Evolutionary conservation across 2,888 invertebrate genomes (phyloP).

Genomic region (Zhuqinia jingwanae): DNA sequence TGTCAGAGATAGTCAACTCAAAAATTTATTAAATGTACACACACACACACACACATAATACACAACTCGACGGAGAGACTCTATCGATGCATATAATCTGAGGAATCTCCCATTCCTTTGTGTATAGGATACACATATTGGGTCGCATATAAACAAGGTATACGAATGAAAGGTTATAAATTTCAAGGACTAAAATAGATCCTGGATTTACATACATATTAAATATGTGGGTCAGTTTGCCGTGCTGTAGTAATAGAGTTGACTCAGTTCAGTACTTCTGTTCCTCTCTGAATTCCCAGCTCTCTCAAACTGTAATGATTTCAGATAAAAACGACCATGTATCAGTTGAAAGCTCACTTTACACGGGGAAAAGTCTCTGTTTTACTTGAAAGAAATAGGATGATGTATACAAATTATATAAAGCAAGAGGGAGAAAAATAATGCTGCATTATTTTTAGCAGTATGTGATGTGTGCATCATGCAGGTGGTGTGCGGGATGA

Average conservation of each 20-base stretch:
- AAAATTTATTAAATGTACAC: slow-evolving; percentile 56
- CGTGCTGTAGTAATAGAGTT: neutral
- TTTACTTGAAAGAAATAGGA: slow-evolving; percentile 3
- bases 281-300: slow-evolving; percentile 8
- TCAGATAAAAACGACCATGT: slow-evolving; percentile 35
- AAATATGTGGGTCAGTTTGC: slow-evolving; percentile 65
- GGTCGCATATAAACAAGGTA: too few relatives aligned
- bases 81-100: neutral
- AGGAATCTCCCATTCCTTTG: neutral
- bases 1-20: slow-evolving; percentile 30
- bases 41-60: neutral
- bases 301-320: slow-evolving; percentile 49
- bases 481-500: too few relatives aligned
- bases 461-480: too few relatives aligned
- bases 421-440: neutral
- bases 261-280: neutral
- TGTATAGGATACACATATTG: too few relatives aligned
- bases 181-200: slow-evolving; percentile 66
- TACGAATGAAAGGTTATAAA: slow-evolving; percentile 42
- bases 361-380: neutral
- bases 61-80: neutral
- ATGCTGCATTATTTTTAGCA: neutral
- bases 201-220: slow-evolving; percentile 63
- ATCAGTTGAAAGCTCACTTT: neutral
- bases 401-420: neutral